Evolutionary conservation across 2,888 invertebrate genomes (phyloP), one percentile per base, ranked within the genome.

Genomic region (Melolontha melolontha): DNA sequence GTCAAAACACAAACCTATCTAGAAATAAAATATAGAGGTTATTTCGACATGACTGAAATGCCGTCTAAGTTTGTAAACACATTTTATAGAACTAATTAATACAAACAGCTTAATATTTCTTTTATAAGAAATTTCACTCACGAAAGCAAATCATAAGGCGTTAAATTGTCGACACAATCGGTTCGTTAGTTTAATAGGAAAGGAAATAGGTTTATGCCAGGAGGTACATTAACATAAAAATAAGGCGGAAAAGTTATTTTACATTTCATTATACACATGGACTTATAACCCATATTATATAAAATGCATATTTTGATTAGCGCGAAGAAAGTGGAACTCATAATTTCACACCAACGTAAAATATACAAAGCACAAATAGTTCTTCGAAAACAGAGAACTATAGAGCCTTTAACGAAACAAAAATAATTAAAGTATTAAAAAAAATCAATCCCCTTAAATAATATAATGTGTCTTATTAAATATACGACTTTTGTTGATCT

Each of bases 221-320:
- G 55, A 55, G 17, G 47, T 14, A 34, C 47, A 62, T 62, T 62
- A 49, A 47, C 59, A 62, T 62, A 62, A 62, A 62, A 62, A 5
- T 34, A 62, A 39, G 47, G 47, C 14, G 42, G 34, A 34, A 59
- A 59, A 59, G 44, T 44, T 62, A 47, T 47, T 62, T 47, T 34
- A 16, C 47, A 62, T 47, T 59, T 62, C 47, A 62, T 62, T 62
- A 47, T 34, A 47, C 47, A 34, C 34, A 47, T 47, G 59, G 47
- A 47, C 59, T 47, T 62, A 39, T 62, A 62, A 47, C 59, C 59
- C 59, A 62, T 34, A 62, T 62, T 44, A 62, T 49, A 16, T 62
- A 16, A 47, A 62, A 62, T 62, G 39, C 12, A 16, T 29, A 14
- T 0, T 14, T 29, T 59, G 34, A 59, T 59, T 62, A 34, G 39